phyloP scores from a whole-genome alignment of 2,888 invertebrate species.

The Venustoraphidia nigricollis region DNA sequence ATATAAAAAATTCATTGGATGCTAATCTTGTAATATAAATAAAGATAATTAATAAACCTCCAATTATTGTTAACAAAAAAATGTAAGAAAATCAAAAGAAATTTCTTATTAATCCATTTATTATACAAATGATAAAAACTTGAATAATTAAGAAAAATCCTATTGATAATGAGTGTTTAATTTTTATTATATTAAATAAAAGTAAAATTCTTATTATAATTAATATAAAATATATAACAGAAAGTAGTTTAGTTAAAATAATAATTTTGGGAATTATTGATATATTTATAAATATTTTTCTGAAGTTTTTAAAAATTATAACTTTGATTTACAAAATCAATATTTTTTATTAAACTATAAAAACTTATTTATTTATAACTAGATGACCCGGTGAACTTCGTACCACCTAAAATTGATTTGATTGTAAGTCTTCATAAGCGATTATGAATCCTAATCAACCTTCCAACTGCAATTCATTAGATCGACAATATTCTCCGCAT shows the following conservation, averaged over 20 bases:
- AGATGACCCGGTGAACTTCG: no score
- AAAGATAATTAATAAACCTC: slow-evolving; percentile 47
- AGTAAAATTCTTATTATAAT: slow-evolving; percentile 21
- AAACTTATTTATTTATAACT: slow-evolving; percentile 34
- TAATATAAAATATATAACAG: slow-evolving; percentile 27
- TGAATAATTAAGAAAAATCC: slow-evolving; percentile 36
- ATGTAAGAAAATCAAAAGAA: slow-evolving; percentile 44
- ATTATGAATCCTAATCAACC: no score
- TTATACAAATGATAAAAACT: slow-evolving; percentile 32
- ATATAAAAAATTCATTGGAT: slow-evolving; percentile 40
- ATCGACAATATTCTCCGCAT: no score
- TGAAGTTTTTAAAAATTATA: slow-evolving; percentile 46
- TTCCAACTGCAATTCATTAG: no score
- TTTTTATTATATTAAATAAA: slow-evolving; percentile 26
- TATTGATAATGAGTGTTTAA: slow-evolving; percentile 36
- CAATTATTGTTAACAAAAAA: slow-evolving; percentile 43
- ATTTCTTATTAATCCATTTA: slow-evolving; percentile 31
- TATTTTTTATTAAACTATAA: slow-evolving; percentile 52
- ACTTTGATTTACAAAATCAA: slow-evolving; percentile 53
- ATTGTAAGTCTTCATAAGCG: no score
- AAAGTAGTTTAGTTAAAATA: slow-evolving; percentile 49
- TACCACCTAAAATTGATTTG: no score
- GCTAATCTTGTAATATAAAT: slow-evolving; percentile 46
- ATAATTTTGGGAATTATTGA: slow-evolving; percentile 56
- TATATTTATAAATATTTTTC: slow-evolving; percentile 37